phyloP scores from a whole-genome alignment of 2,113 vertebrate species.

The Eublepharis macularius region DNA sequence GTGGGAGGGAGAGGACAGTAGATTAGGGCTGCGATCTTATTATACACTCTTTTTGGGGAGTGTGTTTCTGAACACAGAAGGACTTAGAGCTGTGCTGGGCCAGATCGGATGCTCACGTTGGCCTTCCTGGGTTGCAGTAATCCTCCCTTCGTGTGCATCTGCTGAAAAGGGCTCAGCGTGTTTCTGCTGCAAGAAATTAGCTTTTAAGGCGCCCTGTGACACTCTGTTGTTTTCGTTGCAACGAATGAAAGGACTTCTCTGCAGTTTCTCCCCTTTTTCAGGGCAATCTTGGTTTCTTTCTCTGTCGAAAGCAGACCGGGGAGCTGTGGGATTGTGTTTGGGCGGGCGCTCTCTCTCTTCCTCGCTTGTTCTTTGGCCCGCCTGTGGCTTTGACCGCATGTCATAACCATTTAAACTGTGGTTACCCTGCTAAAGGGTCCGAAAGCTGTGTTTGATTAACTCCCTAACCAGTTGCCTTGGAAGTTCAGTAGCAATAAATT shows the following conservation, averaged over 20 bases:
- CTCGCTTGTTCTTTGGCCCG: background rate
- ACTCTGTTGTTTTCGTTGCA: no score
- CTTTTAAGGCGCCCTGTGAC: no score
- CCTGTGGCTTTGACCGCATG: slow-evolving; percentile 65
- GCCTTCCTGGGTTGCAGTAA: background rate
- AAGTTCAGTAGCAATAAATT: slow-evolving; percentile 68
- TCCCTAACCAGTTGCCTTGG: slow-evolving; percentile 62
- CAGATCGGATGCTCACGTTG: background rate
- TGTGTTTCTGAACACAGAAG: no score
- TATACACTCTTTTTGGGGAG: no score
- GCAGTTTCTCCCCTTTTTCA: background rate
- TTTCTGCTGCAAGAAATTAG: no score
- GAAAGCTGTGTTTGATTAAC: slow-evolving; percentile 72
- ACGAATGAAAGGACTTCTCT: no score
- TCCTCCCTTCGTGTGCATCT: background rate
- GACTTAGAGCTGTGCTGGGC: background rate
- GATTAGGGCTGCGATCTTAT: no score
- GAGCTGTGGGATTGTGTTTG: background rate
- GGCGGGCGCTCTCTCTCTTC: no score
- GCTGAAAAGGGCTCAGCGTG: no score
- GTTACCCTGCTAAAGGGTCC: slow-evolving; percentile 62
- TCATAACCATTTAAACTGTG: slow-evolving; percentile 70
- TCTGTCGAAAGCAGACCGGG: background rate
- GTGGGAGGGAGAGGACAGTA: slow-evolving; percentile 40
- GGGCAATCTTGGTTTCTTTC: slow-evolving; percentile 25